Percentiles rank a stretch among this genome's conserved stretches.
Evolutionary conservation across 2,888 invertebrate genomes (phyloP).

Genomic region (Nebria brevicollis): DNA sequence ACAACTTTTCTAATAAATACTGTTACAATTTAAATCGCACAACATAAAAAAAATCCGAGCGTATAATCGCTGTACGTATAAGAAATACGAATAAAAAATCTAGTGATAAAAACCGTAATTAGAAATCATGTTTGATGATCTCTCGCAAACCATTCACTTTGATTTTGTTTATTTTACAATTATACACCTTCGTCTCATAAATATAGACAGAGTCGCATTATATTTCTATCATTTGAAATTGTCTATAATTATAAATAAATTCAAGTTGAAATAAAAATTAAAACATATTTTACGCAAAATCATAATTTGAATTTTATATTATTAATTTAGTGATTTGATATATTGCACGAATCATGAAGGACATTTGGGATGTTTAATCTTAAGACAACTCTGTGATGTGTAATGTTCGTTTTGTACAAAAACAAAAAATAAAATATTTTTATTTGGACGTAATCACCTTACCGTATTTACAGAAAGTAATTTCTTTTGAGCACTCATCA

Average conservation of each 20-base stretch:
- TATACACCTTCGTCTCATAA: neutral
- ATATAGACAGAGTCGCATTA: neutral
- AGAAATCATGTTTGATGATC: neutral
- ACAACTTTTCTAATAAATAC: neutral
- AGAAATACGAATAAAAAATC: neutral
- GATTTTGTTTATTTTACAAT: neutral
- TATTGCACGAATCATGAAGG: too few species aligned
- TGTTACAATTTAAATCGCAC: neutral
- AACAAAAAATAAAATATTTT: neutral
- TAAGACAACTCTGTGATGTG: neutral
- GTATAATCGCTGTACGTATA: neutral
- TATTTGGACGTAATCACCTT: neutral
- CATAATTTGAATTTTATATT: too few species aligned
- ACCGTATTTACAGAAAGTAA: constrained; percentile 1
- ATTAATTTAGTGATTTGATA: too few species aligned
- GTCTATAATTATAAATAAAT: too few species aligned
- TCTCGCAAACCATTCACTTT: neutral
- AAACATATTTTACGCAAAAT: too few species aligned
- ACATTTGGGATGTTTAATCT: neutral
- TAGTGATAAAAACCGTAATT: neutral
- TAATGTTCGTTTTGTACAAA: neutral
- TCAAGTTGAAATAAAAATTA: too few species aligned
- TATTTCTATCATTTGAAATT: neutral
- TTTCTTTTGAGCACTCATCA: neutral
- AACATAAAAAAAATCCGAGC: neutral